A percentile compares a stretch with the other conserved stretches of the same genome.
These are phyloP conservation scores for Drosophila diplacantha DNA, from an alignment of 2,888 invertebrate species.

Conservation along the genomic window DNA sequence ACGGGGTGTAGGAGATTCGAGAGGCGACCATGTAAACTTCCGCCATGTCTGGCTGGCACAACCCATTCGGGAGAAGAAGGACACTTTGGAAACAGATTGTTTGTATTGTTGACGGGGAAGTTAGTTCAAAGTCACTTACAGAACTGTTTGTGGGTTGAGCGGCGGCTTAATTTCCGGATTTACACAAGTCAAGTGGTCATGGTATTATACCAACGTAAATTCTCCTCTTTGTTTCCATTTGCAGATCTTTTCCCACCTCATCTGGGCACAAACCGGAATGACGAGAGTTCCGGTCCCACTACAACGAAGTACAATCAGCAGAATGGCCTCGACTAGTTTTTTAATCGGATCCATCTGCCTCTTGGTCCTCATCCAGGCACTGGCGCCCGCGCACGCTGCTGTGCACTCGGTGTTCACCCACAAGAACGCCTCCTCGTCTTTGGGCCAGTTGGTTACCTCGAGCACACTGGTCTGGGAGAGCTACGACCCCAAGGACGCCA, in stretches of 20 bases:
- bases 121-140: constrained; percentile 5
- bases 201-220: constrained; percentile 7
- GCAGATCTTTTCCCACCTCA: constrained; percentile 41
- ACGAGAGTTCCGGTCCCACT: constrained; percentile 26
- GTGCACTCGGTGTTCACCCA: constrained; percentile 73
- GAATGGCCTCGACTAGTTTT: constrained; percentile 11
- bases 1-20: not conserved
- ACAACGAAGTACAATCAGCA: constrained; percentile 42
- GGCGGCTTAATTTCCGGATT: constrained; percentile 13
- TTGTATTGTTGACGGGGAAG: not conserved
- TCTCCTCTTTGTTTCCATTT: constrained; percentile 1
- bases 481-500: constrained; percentile 77
- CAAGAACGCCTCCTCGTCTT: constrained; percentile 72
- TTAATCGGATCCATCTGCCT: constrained; percentile 24
- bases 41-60: constrained; percentile 30
- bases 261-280: constrained; percentile 40
- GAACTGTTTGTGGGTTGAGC: not conserved
- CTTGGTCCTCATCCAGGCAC: constrained; percentile 40
- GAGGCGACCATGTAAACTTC: constrained; percentile 51
- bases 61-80: not conserved
- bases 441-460: constrained; percentile 86
- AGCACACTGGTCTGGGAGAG: constrained; percentile 88
- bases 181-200: not conserved
- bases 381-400: constrained; percentile 52
- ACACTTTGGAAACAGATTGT: constrained; percentile 4